These are phyloP conservation scores for Tenthredo distinguenda DNA, from an alignment of 2,888 invertebrate genomes.

Conservation along the genomic window DNA sequence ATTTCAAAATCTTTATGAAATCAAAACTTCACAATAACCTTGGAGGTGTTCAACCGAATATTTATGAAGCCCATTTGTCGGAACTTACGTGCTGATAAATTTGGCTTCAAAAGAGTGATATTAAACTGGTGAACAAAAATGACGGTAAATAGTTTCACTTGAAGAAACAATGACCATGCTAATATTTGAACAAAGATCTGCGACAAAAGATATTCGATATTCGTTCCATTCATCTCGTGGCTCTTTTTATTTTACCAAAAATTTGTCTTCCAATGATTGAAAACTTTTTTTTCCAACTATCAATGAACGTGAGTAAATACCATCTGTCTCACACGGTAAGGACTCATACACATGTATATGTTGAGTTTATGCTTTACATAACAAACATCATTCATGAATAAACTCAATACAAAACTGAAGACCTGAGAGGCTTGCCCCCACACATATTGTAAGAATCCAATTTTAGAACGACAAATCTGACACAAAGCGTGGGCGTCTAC, in stretches of 20 bases:
- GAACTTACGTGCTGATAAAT: not conserved
- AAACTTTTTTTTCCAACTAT: not conserved
- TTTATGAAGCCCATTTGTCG: not conserved
- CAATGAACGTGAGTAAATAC: not conserved
- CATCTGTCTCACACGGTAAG: not conserved
- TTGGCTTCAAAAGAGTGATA: not conserved
- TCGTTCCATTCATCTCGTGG: not conserved
- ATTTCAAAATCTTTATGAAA: not conserved
- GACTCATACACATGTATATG: not conserved
- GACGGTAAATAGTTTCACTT: not conserved
- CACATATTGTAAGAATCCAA: not conserved
- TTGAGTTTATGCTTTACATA: not conserved
- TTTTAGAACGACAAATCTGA: not conserved
- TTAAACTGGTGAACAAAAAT: not conserved
- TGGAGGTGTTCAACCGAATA: not conserved
- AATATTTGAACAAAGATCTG: not conserved
- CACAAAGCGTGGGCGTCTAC: not conserved
- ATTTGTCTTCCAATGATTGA: not conserved
- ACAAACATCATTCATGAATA: conserved; percentile 14
- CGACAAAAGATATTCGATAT: not conserved
- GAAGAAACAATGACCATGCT: not conserved
- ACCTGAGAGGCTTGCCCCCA: too few relatives aligned
- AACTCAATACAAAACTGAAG: not conserved
- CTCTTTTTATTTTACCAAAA: not conserved
- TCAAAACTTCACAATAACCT: not conserved